phyloP scores from a whole-genome alignment of 2,113 vertebrate genomes.

The Anseranas semipalmata region DNA sequence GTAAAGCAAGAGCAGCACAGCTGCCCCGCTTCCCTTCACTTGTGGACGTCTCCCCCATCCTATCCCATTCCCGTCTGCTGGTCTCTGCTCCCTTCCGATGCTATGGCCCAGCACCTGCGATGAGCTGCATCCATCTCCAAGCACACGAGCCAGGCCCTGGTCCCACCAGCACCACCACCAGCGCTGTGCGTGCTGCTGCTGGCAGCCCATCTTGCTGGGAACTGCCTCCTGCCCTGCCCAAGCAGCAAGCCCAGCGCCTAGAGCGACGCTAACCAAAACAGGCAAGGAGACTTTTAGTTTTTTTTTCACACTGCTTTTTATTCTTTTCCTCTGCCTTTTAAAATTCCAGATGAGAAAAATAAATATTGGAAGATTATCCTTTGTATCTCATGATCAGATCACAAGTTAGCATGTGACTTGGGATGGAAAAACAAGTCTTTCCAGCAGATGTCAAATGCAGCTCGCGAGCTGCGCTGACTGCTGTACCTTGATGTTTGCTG shows the following conservation, averaged over 20 bases:
- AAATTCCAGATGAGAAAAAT: conserved; percentile 54
- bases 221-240: background rate
- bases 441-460: conserved; percentile 47
- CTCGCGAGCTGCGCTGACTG: background rate
- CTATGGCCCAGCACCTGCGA: background rate
- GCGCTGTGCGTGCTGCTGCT: background rate
- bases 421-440: conserved; percentile 61
- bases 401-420: conserved; percentile 66
- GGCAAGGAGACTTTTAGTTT: background rate
- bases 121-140: background rate
- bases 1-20: background rate
- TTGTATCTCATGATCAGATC: conserved; percentile 65
- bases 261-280: background rate
- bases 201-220: rapidly evolving
- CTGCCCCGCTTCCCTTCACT: too few species aligned
- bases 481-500: conserved; percentile 27
- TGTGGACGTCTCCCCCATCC: background rate
- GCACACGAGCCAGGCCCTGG: background rate
- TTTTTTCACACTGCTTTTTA: background rate
- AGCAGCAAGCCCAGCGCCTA: background rate
- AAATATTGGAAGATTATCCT: conserved; percentile 66
- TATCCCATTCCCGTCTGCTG: background rate
- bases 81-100: background rate
- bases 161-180: background rate
- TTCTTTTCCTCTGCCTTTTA: conserved; percentile 5